Evolutionary conservation across 2,113 vertebrate species (phyloP).

Genomic region (Sinocyclocheilus grahami): DNA sequence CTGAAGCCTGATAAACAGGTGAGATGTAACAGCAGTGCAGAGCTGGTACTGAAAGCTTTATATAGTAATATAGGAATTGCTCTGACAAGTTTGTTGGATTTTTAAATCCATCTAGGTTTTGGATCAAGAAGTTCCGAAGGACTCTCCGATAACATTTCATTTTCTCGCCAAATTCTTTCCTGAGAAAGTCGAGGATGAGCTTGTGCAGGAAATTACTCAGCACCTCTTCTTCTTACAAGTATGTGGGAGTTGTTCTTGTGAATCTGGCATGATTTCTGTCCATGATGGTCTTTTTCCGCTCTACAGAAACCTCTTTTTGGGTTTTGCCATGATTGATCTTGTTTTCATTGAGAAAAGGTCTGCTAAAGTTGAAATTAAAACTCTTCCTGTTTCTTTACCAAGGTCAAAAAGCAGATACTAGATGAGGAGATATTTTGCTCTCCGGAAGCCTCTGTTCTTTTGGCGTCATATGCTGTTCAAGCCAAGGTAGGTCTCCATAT

Average conservation of each 20-base stretch:
- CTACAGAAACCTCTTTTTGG: background rate
- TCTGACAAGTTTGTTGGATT: background rate
- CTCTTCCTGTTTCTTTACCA: slow-evolving; percentile 34
- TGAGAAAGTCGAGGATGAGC: slow-evolving; percentile 91
- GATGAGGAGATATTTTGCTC: slow-evolving; percentile 95
- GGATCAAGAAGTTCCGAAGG: slow-evolving; percentile 93
- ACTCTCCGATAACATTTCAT: slow-evolving; percentile 88
- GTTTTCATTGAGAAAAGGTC: background rate
- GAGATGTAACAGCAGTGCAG: slow-evolving; percentile 35
- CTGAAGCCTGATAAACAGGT: slow-evolving; percentile 91
- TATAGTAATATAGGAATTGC: background rate
- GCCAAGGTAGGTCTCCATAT: slow-evolving; percentile 83
- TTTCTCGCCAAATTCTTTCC: slow-evolving; percentile 94
- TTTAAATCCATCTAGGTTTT: slow-evolving; percentile 76
- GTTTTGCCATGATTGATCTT: background rate
- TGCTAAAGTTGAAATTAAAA: background rate
- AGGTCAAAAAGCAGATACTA: slow-evolving; percentile 95
- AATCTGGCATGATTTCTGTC: background rate
- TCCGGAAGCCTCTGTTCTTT: slow-evolving; percentile 87
- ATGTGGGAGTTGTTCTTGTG: slow-evolving; percentile 1
- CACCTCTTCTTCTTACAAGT: slow-evolving; percentile 97
- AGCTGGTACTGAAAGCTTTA: too few species aligned
- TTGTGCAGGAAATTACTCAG: slow-evolving; percentile 93
- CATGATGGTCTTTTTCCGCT: background rate
- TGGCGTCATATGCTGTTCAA: slow-evolving; percentile 92